Base-by-base conservation (phyloP, 2,888 invertebrate genomes). In the Ophion obscuratus region DNA sequence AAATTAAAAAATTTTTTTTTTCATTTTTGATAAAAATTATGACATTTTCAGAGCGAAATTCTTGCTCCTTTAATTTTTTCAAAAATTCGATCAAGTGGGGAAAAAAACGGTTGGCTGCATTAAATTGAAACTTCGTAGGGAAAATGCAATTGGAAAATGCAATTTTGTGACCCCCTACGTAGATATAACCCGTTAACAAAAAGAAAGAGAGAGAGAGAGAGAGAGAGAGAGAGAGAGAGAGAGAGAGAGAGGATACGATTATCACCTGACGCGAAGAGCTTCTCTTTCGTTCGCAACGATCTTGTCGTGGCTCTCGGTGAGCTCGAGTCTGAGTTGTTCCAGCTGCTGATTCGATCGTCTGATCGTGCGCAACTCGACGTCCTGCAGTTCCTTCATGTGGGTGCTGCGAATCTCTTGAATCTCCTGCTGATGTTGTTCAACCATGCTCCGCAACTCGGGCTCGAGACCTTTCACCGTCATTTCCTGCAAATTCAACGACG, bases 381-480 rank as follows among this genome's bases (percentile, higher is more conserved):
- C 97, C 75, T 96, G 95, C 2, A 97, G 95, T 89, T 96, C 96
- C 66, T 96, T 95, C 88, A 96, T 96, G 91, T 97, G 96, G 77
- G 96, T 95, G 0, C 96, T 95, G 17, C 97, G 94, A 91, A 97
- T 95, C 89, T 97, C 97, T 0, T 96, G 94, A 81, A 97, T 93
- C 90, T 97, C 96, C 90, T 96, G 95, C 89, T 96, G 96, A 91
- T 97, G 97, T 2, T 96, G 95, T 27, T 96, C 96, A 53, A 97
- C 96, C 96, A 98, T 97, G 89, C 96, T 96, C 36, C 97, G 96
- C 3, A 98, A 95, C 93, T 98, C 98, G 0, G 97, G 96, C 93
- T 98, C 98, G n/a, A 98, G 93, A 0, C 98, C 97, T 94, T 97
- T 98, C 0, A 98, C 97, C 5, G 98, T 98, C 91, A 97, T 94